phyloP scores from a whole-genome alignment of 2,113 vertebrate genomes.

The Macaca fascicularis region T2T-MFA8v1.1 NC_088381.1:52799501-52800000 shows the following conservation, averaged over 20 bases:
- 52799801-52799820: background rate
- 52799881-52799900: background rate
- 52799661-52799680: slow-evolving; percentile 34
- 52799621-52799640: no score
- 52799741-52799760: background rate
- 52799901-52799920: background rate
- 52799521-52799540: no score
- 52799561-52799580: background rate
- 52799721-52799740: slow-evolving; percentile 35
- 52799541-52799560: no score
- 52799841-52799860: background rate
- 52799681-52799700: background rate
- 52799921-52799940: background rate
- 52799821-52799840: slow-evolving; percentile 14
- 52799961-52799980: background rate
- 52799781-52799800: background rate
- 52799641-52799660: background rate
- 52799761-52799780: background rate
- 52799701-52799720: background rate
- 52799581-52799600: background rate
- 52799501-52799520: no score
- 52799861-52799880: background rate
- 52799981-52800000: slow-evolving; percentile 25
- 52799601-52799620: no score
- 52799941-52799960: background rate